Evolutionary conservation across 2,797 vertebrate species (phyloP).

Genomic region (Enteromius radiatus): DNA sequence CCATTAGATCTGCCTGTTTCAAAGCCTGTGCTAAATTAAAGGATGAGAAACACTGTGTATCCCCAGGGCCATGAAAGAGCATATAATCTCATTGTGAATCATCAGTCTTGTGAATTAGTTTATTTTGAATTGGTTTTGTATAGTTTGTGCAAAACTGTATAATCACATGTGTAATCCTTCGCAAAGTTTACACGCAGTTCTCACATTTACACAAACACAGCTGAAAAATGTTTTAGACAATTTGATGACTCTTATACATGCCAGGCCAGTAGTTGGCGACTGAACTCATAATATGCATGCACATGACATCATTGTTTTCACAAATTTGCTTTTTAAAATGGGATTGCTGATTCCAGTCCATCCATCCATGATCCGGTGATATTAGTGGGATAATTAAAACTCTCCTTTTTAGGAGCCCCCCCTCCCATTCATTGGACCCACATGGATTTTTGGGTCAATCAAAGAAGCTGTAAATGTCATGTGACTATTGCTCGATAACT

Average conservation of each 20-base stretch:
- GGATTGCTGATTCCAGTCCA: not conserved
- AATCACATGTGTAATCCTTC: slow-evolving; percentile 23
- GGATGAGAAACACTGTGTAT: slow-evolving; percentile 72
- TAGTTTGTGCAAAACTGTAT: slow-evolving; percentile 21
- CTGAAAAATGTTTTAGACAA: not conserved
- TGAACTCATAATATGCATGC: not conserved
- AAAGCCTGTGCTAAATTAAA: slow-evolving; percentile 71
- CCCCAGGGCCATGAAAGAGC: slow-evolving; percentile 66
- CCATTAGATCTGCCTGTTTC: slow-evolving; percentile 78
- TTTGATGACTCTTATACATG: not conserved
- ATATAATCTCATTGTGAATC: slow-evolving; percentile 82
- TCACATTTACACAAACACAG: not conserved
- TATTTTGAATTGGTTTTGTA: slow-evolving; percentile 53
- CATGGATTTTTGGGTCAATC: not conserved
- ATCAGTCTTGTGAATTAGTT: slow-evolving; percentile 57
- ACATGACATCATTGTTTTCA: not conserved
- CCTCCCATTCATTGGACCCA: not conserved
- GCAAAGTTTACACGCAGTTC: not conserved
- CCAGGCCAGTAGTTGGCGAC: not conserved
- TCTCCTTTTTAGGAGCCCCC: not conserved
- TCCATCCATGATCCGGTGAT: too few relatives aligned
- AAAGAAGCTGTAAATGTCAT: not conserved
- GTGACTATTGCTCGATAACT: not conserved
- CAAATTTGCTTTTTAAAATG: not conserved
- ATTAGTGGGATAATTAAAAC: not conserved